Evolutionary conservation across 2,888 invertebrate genomes (phyloP), one percentile per base, ranked within the genome.

Genomic region (Lithophane leautieri): DNA sequence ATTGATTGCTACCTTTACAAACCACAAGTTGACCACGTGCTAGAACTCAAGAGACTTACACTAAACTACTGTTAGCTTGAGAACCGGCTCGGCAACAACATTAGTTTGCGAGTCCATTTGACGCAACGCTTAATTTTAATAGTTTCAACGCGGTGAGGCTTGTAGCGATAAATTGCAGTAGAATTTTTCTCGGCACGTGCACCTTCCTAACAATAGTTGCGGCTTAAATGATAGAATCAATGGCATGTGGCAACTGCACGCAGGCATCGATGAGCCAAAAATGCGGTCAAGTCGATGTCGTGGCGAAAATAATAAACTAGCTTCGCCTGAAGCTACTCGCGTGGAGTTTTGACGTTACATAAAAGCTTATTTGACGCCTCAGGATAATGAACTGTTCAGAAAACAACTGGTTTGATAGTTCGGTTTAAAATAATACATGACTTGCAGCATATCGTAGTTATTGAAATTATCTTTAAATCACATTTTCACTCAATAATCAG

Each of bases 91-190:
- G 25, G 76, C 76, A 79, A 76, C 76, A 78, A 70, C 70, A 80
- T 85, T 69, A 70, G 72, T 79, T 76, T 42, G 77, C 82, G 54
- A 78, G 71, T 70, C 85, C 82, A 77, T 70, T 86, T 90, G 89
- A 86, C 85, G 89, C 89, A 92, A 91, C 85, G 73, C 78, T 84
- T 87, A 82, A 90, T 89, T 89, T 85, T 86, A 88, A 90, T 90
- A 91, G 86, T 90, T 91, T 89, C 89, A 90, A 90, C 78, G 89
- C 91, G 90, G 86, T 93, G 90, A 91, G 85, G 91, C 93, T 91
- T 91, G 92, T 91, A 82, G 87, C 89, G 83, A 76, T 74, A 83
- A 88, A 93, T 94, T 93, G 89, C 88, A 84, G 86, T 84, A 90
- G 88, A 79, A 89, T 88, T 93, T 92, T 92, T 93, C 92, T 90